These are phyloP conservation scores for Eretmochelys imbricata DNA, from an alignment of 2,113 vertebrate species.

Conservation along the genomic window DNA sequence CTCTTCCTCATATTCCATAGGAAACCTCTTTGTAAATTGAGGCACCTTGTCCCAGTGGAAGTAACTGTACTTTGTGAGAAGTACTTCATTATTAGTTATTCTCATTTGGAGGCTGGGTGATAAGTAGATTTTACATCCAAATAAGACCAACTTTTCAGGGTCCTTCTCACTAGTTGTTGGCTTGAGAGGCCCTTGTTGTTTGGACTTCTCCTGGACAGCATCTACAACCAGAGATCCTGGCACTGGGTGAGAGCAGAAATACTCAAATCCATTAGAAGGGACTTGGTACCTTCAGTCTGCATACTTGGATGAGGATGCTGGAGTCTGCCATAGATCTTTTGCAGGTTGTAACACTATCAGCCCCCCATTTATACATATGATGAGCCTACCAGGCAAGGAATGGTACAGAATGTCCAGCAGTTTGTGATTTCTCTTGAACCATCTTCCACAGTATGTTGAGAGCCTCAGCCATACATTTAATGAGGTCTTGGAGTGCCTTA, in stretches of 20 bases:
- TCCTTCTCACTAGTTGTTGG: background rate
- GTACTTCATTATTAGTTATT: background rate
- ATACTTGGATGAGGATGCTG: background rate
- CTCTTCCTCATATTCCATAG: background rate
- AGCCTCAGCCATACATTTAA: background rate
- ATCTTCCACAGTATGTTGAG: background rate
- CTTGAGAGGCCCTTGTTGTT: background rate
- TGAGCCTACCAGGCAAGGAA: background rate
- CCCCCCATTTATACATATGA: background rate
- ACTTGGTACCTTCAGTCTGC: too few relatives aligned
- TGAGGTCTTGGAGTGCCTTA: background rate
- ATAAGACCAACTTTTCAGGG: background rate
- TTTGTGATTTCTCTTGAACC: background rate
- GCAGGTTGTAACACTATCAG: background rate
- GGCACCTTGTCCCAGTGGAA: background rate
- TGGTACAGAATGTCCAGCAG: background rate
- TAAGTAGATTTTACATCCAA: background rate
- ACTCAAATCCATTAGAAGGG: accelerated
- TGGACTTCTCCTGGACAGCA: background rate
- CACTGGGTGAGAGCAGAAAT: background rate
- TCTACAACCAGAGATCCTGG: background rate
- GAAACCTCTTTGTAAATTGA: background rate
- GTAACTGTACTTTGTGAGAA: background rate
- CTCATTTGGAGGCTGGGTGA: background rate
- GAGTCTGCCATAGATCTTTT: background rate